Evolutionary conservation across 2,888 invertebrate species (phyloP).

Genomic region (Nebria salina): DNA sequence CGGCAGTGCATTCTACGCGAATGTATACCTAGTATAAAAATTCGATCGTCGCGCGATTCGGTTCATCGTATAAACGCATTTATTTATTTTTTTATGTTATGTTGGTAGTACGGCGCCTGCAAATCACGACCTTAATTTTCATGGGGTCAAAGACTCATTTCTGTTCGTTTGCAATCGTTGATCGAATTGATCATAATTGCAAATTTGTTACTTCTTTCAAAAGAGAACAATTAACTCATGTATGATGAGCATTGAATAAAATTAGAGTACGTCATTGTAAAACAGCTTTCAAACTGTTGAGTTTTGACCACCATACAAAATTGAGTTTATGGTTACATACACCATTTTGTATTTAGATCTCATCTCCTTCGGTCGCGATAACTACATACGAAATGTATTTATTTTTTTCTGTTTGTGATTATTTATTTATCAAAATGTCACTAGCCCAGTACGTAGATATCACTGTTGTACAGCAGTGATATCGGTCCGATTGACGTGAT

Average conservation of each 20-base stretch:
- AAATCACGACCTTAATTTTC: background rate
- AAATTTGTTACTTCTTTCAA: background rate
- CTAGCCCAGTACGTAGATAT: constrained; percentile 43
- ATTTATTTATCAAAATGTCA: constrained; percentile 28
- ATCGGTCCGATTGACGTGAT: constrained; percentile 25
- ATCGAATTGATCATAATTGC: too few relatives aligned
- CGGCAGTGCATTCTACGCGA: constrained; percentile 43
- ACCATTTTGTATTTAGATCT: background rate
- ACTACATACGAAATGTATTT: background rate
- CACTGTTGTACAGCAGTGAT: constrained; percentile 18
- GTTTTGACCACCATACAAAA: background rate
- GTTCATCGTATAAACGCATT: background rate
- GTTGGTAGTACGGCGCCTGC: background rate
- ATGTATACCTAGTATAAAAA: constrained; percentile 23
- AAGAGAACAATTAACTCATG: background rate
- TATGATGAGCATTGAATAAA: too few relatives aligned
- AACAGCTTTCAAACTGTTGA: background rate
- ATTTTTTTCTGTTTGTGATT: constrained; percentile 1
- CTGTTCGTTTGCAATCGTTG: background rate
- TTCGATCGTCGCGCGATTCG: background rate
- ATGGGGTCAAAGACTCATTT: background rate
- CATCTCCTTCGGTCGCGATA: background rate
- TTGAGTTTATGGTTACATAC: background rate
- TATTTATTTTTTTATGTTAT: background rate
- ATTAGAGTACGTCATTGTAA: background rate